These are phyloP conservation scores for Ladona fulva DNA, from an alignment of 1,140 invertebrate genomes.

Conservation along the genomic window DNA sequence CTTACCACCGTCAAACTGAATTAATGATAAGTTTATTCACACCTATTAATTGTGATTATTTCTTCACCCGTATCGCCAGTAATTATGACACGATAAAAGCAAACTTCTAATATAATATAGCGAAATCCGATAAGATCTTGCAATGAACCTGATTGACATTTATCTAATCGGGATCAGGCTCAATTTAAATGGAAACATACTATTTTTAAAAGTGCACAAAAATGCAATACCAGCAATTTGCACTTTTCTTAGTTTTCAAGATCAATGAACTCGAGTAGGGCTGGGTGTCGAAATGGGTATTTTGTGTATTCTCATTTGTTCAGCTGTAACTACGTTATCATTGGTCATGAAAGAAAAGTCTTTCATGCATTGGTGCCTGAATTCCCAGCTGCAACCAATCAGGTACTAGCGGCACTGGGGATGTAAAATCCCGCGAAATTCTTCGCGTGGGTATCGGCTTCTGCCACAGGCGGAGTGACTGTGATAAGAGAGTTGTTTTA, in stretches of 20 bases:
- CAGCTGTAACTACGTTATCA: background rate
- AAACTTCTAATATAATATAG: too few relatives aligned
- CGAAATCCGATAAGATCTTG: too few relatives aligned
- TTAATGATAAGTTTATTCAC: too few relatives aligned
- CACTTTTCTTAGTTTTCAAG: background rate
- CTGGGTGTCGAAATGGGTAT: background rate
- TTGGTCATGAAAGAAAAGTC: background rate
- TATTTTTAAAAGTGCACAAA: too few relatives aligned
- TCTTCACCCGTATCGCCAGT: too few relatives aligned
- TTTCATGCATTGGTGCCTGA: background rate
- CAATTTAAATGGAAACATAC: too few relatives aligned
- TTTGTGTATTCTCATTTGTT: slow-evolving; percentile 1
- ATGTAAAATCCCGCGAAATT: background rate
- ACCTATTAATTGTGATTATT: too few relatives aligned
- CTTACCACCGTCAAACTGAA: too few relatives aligned
- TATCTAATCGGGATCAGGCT: too few relatives aligned
- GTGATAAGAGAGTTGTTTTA: background rate
- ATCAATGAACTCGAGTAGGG: background rate
- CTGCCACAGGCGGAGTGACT: background rate
- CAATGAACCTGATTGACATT: too few relatives aligned
- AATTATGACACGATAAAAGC: too few relatives aligned
- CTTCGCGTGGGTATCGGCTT: background rate
- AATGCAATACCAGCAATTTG: too few relatives aligned
- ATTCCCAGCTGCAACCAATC: background rate
- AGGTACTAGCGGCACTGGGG: background rate